These are phyloP conservation scores for Vombatus ursinus DNA, from an alignment of 2,113 vertebrate genomes.

Conservation along the genomic window DNA sequence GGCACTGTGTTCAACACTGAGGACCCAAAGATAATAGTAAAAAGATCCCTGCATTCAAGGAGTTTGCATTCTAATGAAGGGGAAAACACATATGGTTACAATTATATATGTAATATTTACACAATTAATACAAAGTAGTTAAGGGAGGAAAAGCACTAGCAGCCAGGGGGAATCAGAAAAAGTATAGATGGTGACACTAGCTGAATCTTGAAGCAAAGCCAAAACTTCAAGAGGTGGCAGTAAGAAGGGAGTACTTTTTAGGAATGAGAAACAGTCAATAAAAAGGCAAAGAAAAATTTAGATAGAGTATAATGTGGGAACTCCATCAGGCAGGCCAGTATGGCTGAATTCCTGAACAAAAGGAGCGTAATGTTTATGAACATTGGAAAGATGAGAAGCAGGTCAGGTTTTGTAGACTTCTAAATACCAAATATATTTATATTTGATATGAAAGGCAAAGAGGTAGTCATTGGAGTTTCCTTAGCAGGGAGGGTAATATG, in stretches of 20 bases:
- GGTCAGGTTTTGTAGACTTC: not conserved
- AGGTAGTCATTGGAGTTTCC: not conserved
- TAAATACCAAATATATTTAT: not conserved
- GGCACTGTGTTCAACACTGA: not conserved
- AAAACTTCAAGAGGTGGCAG: not conserved
- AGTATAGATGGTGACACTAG: not conserved
- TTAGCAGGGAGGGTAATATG: not conserved
- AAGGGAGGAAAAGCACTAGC: not conserved
- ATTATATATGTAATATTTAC: not conserved
- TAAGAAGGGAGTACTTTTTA: not conserved
- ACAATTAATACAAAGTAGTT: not conserved
- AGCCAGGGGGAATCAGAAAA: too few species aligned
- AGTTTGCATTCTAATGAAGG: not conserved
- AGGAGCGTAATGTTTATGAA: not conserved
- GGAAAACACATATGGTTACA: not conserved
- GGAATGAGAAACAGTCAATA: not conserved
- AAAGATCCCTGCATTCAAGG: not conserved
- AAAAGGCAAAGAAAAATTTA: not conserved
- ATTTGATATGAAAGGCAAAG: not conserved
- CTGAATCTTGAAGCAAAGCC: not conserved
- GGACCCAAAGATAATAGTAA: not conserved
- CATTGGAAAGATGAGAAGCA: not conserved
- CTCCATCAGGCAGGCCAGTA: not conserved
- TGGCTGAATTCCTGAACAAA: not conserved
- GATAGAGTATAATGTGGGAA: not conserved